These are phyloP conservation scores for Diglossa cyanea DNA, from an alignment of 2,797 vertebrate species.

Conservation along the genomic window DNA sequence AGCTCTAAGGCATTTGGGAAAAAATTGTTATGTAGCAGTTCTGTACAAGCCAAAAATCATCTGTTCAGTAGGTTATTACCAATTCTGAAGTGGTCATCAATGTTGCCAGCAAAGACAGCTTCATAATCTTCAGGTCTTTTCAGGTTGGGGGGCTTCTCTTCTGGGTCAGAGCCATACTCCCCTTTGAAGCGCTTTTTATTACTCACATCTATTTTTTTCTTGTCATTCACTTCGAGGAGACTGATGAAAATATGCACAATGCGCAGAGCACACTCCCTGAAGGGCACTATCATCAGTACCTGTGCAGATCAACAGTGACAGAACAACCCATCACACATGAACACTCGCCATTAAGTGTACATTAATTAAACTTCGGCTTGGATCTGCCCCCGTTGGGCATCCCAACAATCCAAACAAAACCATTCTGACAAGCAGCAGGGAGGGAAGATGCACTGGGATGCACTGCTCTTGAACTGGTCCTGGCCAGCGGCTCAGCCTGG, in stretches of 20 bases:
- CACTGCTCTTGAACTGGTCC: background rate
- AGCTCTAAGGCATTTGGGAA: background rate
- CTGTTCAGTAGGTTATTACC: conserved; percentile 71
- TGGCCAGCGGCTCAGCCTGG: background rate
- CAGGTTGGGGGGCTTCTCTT: conserved; percentile 82
- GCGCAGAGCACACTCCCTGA: conserved; percentile 85
- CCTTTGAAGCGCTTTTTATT: conserved; percentile 95
- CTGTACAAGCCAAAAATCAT: background rate
- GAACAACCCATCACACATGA: background rate
- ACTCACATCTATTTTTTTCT: conserved; percentile 88
- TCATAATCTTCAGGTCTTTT: conserved; percentile 92
- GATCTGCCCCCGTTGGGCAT: background rate
- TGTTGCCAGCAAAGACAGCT: conserved; percentile 90
- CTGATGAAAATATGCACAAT: conserved; percentile 87
- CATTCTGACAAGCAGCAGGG: background rate
- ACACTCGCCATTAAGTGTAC: rapidly evolving
- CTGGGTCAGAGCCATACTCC: conserved; percentile 85
- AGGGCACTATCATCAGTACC: conserved; percentile 93
- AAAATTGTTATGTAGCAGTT: background rate
- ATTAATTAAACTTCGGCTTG: background rate
- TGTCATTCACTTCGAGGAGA: conserved; percentile 85
- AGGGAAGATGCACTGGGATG: background rate
- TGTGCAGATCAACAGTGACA: conserved; percentile 44
- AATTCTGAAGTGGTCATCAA: conserved; percentile 96
- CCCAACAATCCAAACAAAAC: background rate